These are phyloP conservation scores for Nineta flava DNA, from an alignment of 2,888 invertebrate genomes.

Conservation along the genomic window DNA sequence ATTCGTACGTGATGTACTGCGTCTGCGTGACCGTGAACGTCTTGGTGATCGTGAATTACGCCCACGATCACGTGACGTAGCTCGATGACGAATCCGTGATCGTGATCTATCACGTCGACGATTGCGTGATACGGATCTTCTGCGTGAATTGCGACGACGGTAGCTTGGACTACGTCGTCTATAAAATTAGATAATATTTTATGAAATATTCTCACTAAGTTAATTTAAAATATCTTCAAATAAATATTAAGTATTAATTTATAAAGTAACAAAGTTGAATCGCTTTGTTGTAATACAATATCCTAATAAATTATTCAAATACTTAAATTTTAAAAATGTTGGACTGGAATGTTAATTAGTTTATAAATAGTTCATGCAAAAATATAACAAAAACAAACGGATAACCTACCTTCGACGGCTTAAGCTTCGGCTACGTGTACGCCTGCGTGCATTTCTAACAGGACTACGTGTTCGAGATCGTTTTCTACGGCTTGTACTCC, in stretches of 20 bases:
- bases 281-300: too few species aligned
- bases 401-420: conserved; percentile 23
- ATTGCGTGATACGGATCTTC: conserved; percentile 7
- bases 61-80: conserved; percentile 5
- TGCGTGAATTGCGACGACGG: conserved; percentile 7
- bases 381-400: not conserved
- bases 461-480: conserved; percentile 30
- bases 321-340: not conserved
- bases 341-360: not conserved
- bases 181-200: conserved; percentile 1
- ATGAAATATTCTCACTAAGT: conserved; percentile 1
- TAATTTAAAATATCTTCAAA: not conserved
- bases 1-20: conserved; percentile 6
- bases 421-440: conserved; percentile 20
- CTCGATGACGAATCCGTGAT: conserved; percentile 6
- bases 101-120: conserved; percentile 11
- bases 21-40: conserved; percentile 4
- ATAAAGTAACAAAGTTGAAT: not conserved
- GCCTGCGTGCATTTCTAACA: conserved; percentile 24
- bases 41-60: conserved; percentile 6
- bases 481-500: conserved; percentile 25
- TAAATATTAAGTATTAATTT: not conserved
- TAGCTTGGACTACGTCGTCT: conserved; percentile 8
- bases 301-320: too few species aligned
- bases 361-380: not conserved